Evolutionary conservation across 2,797 vertebrate genomes (phyloP).

Genomic region (Malacoraja senta): DNA sequence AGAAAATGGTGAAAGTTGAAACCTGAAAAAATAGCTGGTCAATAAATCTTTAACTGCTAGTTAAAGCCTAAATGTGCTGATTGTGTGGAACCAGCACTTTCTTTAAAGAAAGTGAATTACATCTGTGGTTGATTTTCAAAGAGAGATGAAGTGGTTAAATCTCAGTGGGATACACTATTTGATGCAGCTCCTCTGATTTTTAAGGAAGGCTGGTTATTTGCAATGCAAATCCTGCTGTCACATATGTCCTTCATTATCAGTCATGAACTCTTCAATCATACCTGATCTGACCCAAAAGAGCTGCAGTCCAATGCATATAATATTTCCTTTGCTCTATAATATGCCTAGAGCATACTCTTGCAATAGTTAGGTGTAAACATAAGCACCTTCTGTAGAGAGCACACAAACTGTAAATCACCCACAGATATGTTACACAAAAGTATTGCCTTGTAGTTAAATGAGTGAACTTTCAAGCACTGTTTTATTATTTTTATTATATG

Average conservation of each 20-base stretch:
- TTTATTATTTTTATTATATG: not conserved
- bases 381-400: not conserved
- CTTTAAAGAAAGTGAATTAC: not conserved
- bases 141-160: not conserved
- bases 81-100: not conserved
- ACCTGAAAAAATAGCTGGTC: not conserved
- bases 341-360: not conserved
- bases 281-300: not conserved
- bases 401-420: not conserved
- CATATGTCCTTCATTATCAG: constrained; percentile 23
- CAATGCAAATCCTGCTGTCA: not conserved
- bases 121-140: constrained; percentile 21
- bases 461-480: not conserved
- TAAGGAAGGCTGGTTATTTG: not conserved
- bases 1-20: not conserved
- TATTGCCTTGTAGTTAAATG: not conserved
- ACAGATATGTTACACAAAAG: not conserved
- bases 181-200: not conserved
- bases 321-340: not conserved
- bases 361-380: not conserved
- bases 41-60: not conserved
- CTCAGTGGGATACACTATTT: constrained; percentile 19
- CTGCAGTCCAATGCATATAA: not conserved
- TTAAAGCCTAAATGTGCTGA: not conserved
- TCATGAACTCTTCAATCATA: constrained; percentile 17